These are phyloP conservation scores for Emmelina monodactyla DNA, from an alignment of 2,888 invertebrate species.

Conservation along the genomic window DNA sequence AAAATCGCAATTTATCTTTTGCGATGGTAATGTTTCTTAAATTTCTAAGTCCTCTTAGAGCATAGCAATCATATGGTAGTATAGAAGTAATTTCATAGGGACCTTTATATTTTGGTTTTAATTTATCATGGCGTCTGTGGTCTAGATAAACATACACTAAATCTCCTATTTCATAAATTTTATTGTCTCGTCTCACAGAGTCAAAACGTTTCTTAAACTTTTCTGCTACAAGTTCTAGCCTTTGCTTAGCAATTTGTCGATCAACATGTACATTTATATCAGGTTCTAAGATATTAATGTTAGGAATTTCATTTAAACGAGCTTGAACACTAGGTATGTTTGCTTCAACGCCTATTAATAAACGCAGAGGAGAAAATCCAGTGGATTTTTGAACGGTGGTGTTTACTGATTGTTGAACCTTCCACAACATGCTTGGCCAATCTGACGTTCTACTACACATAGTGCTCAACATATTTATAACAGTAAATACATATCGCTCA, in stretches of 20 bases:
- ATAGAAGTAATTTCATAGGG: constrained; percentile 10
- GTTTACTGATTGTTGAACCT: constrained; percentile 11
- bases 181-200: background rate
- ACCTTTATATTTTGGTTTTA: constrained; percentile 9
- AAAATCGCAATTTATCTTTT: constrained; percentile 9
- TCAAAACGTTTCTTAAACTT: constrained; percentile 3
- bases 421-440: constrained; percentile 15
- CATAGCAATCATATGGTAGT: constrained; percentile 7
- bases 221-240: background rate
- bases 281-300: background rate
- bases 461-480: constrained; percentile 12
- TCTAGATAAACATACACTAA: constrained; percentile 2
- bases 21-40: constrained; percentile 9
- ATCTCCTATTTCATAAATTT: background rate
- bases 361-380: constrained; percentile 7
- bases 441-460: constrained; percentile 10
- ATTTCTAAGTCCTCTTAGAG: constrained; percentile 5
- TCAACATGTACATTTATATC: constrained; percentile 1
- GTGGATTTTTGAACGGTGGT: constrained; percentile 10
- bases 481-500: constrained; percentile 13
- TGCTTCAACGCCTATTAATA: constrained; percentile 8
- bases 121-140: constrained; percentile 7
- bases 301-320: constrained; percentile 4
- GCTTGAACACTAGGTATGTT: constrained; percentile 7
- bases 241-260: constrained; percentile 2